A percentile compares a stretch with the other conserved stretches of the same genome.
Conservation (phyloP, 2,113 vertebrate species). For the Dicrurus megarhynchus region DNA sequence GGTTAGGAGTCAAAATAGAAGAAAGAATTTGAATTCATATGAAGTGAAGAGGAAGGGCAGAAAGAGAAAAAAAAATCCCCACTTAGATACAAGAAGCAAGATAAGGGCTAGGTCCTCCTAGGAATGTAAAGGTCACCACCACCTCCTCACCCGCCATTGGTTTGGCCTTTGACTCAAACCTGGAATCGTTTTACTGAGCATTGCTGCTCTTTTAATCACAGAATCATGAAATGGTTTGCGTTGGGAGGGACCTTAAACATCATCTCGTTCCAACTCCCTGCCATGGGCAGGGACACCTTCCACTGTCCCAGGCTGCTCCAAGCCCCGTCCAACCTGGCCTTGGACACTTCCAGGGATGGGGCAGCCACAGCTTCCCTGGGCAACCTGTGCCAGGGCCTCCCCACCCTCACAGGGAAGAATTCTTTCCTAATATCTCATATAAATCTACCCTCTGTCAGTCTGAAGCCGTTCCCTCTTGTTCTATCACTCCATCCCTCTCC, state of each 20-base stretch:
- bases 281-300: background rate
- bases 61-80: background rate
- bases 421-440: background rate
- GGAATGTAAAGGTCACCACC: background rate
- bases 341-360: background rate
- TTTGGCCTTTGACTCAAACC: background rate
- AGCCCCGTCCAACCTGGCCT: accelerated
- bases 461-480: background rate
- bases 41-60: background rate
- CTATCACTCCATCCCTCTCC: background rate
- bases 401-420: background rate
- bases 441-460: background rate
- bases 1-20: background rate
- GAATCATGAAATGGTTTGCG: background rate
- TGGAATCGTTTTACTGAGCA: background rate
- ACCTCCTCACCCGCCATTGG: background rate
- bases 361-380: background rate
- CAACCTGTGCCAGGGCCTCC: background rate
- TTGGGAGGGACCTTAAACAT: background rate
- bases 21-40: background rate
- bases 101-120: background rate
- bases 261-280: accelerated
- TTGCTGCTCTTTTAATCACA: background rate
- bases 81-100: background rate
- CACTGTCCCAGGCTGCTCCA: accelerated